Evolutionary conservation across 2,888 invertebrate species (phyloP), one percentile per base, ranked within the genome.

Genomic region (Spodoptera exigua): DNA sequence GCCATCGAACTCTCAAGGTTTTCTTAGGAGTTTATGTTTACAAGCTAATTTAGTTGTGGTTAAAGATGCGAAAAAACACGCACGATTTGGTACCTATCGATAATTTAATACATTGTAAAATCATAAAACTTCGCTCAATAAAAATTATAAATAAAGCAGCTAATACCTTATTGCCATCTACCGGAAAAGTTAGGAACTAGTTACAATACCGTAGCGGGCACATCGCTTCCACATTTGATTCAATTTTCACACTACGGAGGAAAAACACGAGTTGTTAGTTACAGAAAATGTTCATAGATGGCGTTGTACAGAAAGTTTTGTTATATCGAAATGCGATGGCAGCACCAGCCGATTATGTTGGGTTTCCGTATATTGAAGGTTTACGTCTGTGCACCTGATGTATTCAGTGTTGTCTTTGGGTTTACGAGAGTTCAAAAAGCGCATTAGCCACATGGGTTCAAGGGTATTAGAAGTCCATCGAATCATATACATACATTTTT

Each of bases 221-320:
- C 32, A n/a, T 9, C 17, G 2, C 40, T 3, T 2, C 0, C n/a
- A 12, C 13, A n/a, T 7, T 16, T 14, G 10, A 14, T 16, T 0
- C 3, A 27, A 44, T 46, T 43, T 18, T 45, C 2, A 41, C 39
- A 16, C 17, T 3, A 7, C n/a, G 2, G 34, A 14, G 65, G 53
- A 56, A 74, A 70, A 52, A 18, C 0, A 14, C 32, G 0, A 18
- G 11, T 17, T 18, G n/a, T 5, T 55, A 51, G 52, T 61, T 68
- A 2, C 0, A 27, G 51, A 21, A 54, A 46, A 39, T 47, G 43
- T n/a, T 21, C 14, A 71, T 36, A 85, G 84, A 76, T 80, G 82
- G 79, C 79, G 77, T 49, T 73, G 40, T 48, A 32, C 14, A 47
- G 12, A 27, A 47, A 49, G 18, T 34, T 39, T 61, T 27, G 21